Evolutionary conservation across 1,140 invertebrate genomes (phyloP).

Genomic region (Drosophila jambulina): DNA sequence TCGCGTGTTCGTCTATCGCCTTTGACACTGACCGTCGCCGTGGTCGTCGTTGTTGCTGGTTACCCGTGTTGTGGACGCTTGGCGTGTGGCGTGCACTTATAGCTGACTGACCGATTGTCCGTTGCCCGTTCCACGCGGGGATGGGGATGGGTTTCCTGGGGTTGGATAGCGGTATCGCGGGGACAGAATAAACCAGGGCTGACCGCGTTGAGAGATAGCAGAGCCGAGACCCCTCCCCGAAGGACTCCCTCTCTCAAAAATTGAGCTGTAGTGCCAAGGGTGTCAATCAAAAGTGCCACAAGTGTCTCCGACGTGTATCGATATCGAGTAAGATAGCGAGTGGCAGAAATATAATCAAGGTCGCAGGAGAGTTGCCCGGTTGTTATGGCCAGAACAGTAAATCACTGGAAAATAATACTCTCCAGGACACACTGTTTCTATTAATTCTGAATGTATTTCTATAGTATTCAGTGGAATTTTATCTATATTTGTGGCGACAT

Average conservation of each 20-base stretch:
- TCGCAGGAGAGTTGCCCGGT: constrained; percentile 6
- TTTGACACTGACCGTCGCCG: constrained; percentile 68
- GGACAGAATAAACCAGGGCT: constrained; percentile 24
- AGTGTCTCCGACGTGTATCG: constrained; percentile 45
- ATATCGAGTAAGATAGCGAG: constrained; percentile 34
- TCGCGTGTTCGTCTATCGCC: constrained; percentile 41
- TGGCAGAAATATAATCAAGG: constrained; percentile 35
- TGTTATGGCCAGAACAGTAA: neutral
- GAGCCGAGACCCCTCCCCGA: neutral
- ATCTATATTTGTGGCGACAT: neutral
- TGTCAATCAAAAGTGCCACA: constrained; percentile 56
- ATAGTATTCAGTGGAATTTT: neutral
- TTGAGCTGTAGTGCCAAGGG: constrained; percentile 41
- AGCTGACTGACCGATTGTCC: constrained; percentile 45
- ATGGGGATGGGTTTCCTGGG: neutral
- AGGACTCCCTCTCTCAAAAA: constrained; percentile 29
- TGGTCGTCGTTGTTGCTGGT: constrained; percentile 23
- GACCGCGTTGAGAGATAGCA: constrained; percentile 28
- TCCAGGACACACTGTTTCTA: neutral
- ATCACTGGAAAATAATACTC: neutral
- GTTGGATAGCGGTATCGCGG: neutral
- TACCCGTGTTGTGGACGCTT: constrained; percentile 11
- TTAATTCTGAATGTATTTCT: neutral
- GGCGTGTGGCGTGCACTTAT: constrained; percentile 56
- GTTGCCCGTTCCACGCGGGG: constrained; percentile 12